A percentile compares a stretch with the other conserved stretches of the same genome.
phyloP scores from a whole-genome alignment of 2,888 invertebrate genomes.

The Athalia cordata region DNA sequence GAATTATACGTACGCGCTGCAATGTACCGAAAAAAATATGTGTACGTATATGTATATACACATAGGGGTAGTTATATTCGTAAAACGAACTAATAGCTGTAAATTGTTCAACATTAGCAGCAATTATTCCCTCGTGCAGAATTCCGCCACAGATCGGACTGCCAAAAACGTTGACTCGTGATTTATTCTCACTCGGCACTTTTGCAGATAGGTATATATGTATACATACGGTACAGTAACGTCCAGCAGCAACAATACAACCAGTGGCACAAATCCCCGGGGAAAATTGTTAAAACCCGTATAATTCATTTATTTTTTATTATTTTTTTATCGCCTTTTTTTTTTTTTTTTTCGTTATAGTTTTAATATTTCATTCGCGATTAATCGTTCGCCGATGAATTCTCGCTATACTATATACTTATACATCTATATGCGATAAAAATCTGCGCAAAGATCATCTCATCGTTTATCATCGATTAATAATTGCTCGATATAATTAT shows the following conservation, averaged over 20 bases:
- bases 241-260: too few relatives aligned
- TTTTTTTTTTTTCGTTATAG: too few relatives aligned
- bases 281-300: too few relatives aligned
- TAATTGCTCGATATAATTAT: too few relatives aligned
- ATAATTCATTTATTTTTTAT: too few relatives aligned
- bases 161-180: conserved; percentile 33
- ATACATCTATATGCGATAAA: not conserved
- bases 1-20: not conserved
- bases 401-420: not conserved
- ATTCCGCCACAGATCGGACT: conserved; percentile 11
- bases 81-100: conserved; percentile 30
- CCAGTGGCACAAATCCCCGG: too few relatives aligned
- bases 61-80: not conserved
- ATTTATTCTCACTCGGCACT: conserved; percentile 28
- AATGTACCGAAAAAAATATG: too few relatives aligned
- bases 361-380: too few relatives aligned
- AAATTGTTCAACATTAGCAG: conserved; percentile 25
- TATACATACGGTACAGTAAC: not conserved
- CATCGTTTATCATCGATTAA: too few relatives aligned
- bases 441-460: not conserved
- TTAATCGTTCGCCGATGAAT: too few relatives aligned
- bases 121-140: conserved; percentile 30
- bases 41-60: not conserved
- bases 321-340: too few relatives aligned
- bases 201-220: not conserved